phyloP scores from a whole-genome alignment of 1,140 invertebrate genomes.

The Zaprionus vittiger region DNA sequence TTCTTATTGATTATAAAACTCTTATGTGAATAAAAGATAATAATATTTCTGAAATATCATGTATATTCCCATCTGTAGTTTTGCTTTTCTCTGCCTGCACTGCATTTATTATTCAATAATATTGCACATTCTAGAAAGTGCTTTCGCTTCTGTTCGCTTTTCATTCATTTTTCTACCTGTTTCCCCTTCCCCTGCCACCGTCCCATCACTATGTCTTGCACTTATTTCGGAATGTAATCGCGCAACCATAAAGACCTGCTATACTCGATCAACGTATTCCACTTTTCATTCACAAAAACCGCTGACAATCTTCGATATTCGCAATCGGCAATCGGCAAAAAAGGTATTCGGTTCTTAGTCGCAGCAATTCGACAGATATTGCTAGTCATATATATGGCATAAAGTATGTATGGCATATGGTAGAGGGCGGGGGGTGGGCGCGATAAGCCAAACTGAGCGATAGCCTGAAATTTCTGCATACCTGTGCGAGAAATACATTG shows the following conservation, averaged over 20 bases:
- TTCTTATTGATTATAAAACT: neutral
- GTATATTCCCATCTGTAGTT: neutral
- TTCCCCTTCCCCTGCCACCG: neutral
- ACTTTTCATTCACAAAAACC: conserved; percentile 38
- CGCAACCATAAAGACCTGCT: conserved; percentile 31
- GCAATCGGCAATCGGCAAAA: conserved; percentile 8
- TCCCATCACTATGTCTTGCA: conserved; percentile 7
- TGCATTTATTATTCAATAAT: neutral
- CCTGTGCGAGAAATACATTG: conserved; percentile 34
- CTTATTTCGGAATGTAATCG: conserved; percentile 39
- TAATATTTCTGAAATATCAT: neutral
- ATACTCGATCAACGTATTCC: conserved; percentile 15
- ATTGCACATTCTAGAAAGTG: neutral
- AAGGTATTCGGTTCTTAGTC: conserved; percentile 14
- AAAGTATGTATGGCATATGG: neutral
- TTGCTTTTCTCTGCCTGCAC: neutral
- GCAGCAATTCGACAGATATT: conserved; percentile 18
- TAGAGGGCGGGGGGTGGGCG: neutral
- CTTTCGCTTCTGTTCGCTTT: neutral
- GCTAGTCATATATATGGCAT: neutral
- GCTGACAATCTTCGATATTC: conserved; percentile 40
- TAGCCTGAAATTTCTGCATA: conserved; percentile 70
- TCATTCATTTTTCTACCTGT: conserved; percentile 11
- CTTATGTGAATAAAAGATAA: neutral
- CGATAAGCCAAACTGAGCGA: conserved; percentile 13